Base-by-base conservation (phyloP, 2,888 invertebrate species). In the Clistopyga incitator region DNA sequence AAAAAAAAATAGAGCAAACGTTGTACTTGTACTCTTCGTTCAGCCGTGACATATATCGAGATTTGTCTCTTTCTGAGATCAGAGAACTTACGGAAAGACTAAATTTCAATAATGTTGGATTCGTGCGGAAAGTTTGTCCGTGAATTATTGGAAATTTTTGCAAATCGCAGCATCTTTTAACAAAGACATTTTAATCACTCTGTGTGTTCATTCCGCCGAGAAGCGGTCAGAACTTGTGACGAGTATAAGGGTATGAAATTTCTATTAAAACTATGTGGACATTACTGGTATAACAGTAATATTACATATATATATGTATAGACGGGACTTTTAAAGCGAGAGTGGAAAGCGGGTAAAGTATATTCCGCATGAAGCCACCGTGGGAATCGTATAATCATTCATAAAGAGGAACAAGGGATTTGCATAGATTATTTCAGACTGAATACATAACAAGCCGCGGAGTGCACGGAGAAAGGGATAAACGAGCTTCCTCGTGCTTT, bases 351-450 rank as follows among this genome's bases (percentile, higher is more conserved):
- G 42, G 20, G 42, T 18, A 54, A 54, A 71, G 23, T 72, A 42
- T 42, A 72, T 61, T 61, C 59, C 15, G 34, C 59, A 29, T 29
- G 34, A 59, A 45, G 72, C 72, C 59, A 72, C 56, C 56, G 52
- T 72, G 59, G 18, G 72, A 72, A 72, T 59, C 59, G 72, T 72
- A 72, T 72, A 59, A 72, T 72, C 56, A 56, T 72, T 59, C 45
- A 45, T 59, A 72, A 59, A 72, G 59, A 59, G 45, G 59, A 59
- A 72, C 72, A 72, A 56, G 59, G 59, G 72, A 72, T 72, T 72
- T 72, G 59, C 72, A 72, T 72, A 59, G 72, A 72, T 72, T 72
- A 72, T 72, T 59, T 29, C 42, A 47, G 45, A 72, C 72, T 72
- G 72, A 72, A 72, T 72, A 59, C 59, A 59, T 45, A 59, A 72